Base-by-base conservation (phyloP, 2,888 invertebrate species). In the Sarcophaga caerulescens region DNA sequence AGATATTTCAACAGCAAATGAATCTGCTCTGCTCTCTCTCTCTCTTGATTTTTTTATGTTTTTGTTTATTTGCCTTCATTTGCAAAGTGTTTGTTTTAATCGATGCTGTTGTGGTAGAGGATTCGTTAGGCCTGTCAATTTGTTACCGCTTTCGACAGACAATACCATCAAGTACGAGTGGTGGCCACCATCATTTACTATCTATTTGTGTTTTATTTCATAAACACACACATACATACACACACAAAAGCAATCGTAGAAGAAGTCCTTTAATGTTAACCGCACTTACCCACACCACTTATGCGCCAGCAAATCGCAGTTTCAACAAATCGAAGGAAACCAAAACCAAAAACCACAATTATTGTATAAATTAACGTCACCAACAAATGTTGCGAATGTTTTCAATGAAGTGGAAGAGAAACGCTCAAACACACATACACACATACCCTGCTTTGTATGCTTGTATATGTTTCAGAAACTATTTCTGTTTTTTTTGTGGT, bases 321-420 rank as follows among this genome's bases (percentile, higher is more conserved):
- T 65, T 12, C 52, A 12, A 12, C 66, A 35, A 71, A 71, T 71
- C 75, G 76, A 14, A 83, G 59, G 21, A 65, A 52, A 65, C n/a
- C 57, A 25, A 69, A 70, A 79, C 84, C 60, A 73, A 81, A 85
- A 87, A 84, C 88, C 91, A 89, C 92, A 91, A 92, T 92, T 91
- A 92, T 92, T 92, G 92, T 92, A 92, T 92, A 92, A 91, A 92
- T 92, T 92, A 93, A 93, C 91, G 93, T 93, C 93, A 93, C 90
- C 91, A 93, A 92, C 93, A 93, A 93, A 93, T 93, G 93, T 93
- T 93, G 91, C 93, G 91, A 93, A 93, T 92, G 92, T 90, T 92
- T 90, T 92, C 93, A 93, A 93, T 93, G 93, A 93, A 92, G 91
- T 92, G 93, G 93, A 93, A 93, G 91, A 14, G 5, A 12, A 52